A percentile compares a stretch with the other conserved stretches of the same genome.
Evolutionary conservation across 2,888 invertebrate genomes (phyloP).

Genomic region (Acanthococcus lagerstroemiae): DNA sequence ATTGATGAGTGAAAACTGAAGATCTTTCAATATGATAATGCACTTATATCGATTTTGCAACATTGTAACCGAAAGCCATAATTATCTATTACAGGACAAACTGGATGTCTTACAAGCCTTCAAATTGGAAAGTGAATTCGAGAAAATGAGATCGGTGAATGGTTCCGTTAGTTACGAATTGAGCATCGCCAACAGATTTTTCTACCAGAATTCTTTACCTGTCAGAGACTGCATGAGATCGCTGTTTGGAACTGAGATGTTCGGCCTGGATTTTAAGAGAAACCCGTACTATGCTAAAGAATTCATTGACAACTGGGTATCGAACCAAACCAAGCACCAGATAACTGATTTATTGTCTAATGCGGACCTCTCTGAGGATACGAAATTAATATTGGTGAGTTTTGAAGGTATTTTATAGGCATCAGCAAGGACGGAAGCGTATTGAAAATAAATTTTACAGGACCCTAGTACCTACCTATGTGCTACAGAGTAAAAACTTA

Average conservation of each 20-base stretch:
- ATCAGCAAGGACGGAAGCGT: too few relatives aligned
- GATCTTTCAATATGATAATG: too few relatives aligned
- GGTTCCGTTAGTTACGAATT: slow-evolving; percentile 60
- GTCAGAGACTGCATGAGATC: slow-evolving; percentile 59
- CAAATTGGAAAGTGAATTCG: slow-evolving; percentile 56
- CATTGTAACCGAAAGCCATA: too few relatives aligned
- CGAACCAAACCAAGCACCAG: slow-evolving; percentile 60
- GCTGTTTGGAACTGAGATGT: slow-evolving; percentile 46
- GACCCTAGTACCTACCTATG: too few relatives aligned
- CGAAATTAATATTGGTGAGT: slow-evolving; percentile 57
- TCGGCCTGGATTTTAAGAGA: slow-evolving; percentile 49
- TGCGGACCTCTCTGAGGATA: slow-evolving; percentile 52
- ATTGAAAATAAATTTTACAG: too few relatives aligned
- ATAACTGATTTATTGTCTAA: slow-evolving; percentile 61
- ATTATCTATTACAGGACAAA: slow-evolving; percentile 51
- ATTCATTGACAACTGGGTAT: slow-evolving; percentile 68
- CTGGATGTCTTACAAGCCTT: slow-evolving; percentile 62
- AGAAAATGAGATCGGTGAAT: slow-evolving; percentile 44
- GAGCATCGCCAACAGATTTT: slow-evolving; percentile 65
- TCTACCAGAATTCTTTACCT: slow-evolving; percentile 51
- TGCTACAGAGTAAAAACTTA: too few relatives aligned
- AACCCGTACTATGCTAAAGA: slow-evolving; percentile 51
- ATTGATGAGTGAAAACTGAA: too few relatives aligned
- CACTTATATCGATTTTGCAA: too few relatives aligned
- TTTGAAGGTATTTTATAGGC: too few relatives aligned